These are phyloP conservation scores for Ceratoteleas bidentatus DNA, from an alignment of 1,140 invertebrate species.

Conservation along the genomic window DNA sequence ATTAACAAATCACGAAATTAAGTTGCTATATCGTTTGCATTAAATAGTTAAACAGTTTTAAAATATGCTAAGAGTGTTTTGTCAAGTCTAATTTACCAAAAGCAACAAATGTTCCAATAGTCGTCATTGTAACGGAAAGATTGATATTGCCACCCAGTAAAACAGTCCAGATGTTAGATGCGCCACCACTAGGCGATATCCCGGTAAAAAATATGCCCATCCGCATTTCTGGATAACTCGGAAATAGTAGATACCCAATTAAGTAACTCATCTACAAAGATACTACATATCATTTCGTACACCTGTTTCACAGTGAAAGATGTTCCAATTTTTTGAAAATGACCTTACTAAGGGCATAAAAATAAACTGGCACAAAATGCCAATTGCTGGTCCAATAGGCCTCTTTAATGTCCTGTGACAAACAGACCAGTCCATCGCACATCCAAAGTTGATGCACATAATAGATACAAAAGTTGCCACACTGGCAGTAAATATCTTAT, in stretches of 20 bases:
- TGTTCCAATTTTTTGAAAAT: neutral
- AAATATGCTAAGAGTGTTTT: too few relatives aligned
- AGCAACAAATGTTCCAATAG: conserved; percentile 91
- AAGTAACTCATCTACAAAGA: conserved; percentile 87
- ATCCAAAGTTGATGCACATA: conserved; percentile 96
- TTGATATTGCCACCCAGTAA: conserved; percentile 93
- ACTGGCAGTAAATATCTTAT: conserved; percentile 89
- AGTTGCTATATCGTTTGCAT: too few relatives aligned
- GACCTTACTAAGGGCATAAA: conserved; percentile 92
- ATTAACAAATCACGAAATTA: too few relatives aligned
- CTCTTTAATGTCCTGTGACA: conserved; percentile 86
- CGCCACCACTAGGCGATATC: conserved; percentile 94
- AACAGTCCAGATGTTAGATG: conserved; percentile 97
- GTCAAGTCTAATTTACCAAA: conserved; percentile 84
- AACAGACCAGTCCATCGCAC: conserved; percentile 90
- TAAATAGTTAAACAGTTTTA: too few relatives aligned
- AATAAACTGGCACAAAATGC: conserved; percentile 91
- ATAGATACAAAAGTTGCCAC: conserved; percentile 90
- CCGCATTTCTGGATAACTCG: conserved; percentile 85
- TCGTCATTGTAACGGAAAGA: conserved; percentile 96
- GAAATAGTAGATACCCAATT: conserved; percentile 88
- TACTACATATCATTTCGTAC: neutral
- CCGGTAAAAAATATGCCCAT: conserved; percentile 96
- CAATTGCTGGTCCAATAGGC: conserved; percentile 92
- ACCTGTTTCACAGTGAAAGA: neutral